These are phyloP conservation scores for Aphelenchoides bicaudatus DNA, from an alignment of 2,888 invertebrate species.

Conservation along the genomic window DNA sequence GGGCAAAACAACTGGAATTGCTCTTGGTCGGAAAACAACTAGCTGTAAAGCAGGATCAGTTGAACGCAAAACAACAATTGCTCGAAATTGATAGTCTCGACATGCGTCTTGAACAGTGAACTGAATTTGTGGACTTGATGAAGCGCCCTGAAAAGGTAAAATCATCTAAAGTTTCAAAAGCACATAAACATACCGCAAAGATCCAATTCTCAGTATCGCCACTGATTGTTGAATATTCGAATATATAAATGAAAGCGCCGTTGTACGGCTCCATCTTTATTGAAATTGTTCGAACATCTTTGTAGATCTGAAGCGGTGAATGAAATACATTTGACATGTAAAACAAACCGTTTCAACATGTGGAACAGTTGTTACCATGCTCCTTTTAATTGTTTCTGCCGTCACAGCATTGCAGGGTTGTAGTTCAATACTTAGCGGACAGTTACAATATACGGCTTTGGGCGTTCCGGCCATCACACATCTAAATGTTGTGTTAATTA, in stretches of 20 bases:
- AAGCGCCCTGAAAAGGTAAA: slow-evolving; percentile 47
- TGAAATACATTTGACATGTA: too few species aligned
- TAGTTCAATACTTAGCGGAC: slow-evolving; percentile 38
- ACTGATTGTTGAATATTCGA: slow-evolving; percentile 52
- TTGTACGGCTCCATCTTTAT: slow-evolving; percentile 40
- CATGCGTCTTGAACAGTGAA: slow-evolving; percentile 55
- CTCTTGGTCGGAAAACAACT: slow-evolving; percentile 41
- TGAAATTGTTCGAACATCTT: slow-evolving; percentile 47
- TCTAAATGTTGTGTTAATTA: too few species aligned
- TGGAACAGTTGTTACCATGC: slow-evolving; percentile 31
- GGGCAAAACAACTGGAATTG: slow-evolving; percentile 48
- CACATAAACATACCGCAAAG: slow-evolving; percentile 46
- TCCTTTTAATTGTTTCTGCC: slow-evolving; percentile 34
- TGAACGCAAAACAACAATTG: slow-evolving; percentile 44
- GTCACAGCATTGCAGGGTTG: slow-evolving; percentile 41
- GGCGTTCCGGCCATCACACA: slow-evolving; percentile 55
- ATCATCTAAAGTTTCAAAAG: not conserved
- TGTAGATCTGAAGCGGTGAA: too few species aligned
- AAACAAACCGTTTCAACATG: slow-evolving; percentile 31
- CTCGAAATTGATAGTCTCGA: slow-evolving; percentile 56
- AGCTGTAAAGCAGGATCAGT: slow-evolving; percentile 41
- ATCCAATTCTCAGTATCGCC: slow-evolving; percentile 48
- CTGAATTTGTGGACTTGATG: slow-evolving; percentile 44
- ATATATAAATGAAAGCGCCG: slow-evolving; percentile 55
- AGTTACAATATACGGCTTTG: slow-evolving; percentile 45